These are phyloP conservation scores for Mythimna lalbum DNA, from an alignment of 2,888 invertebrate species.

Conservation along the genomic window DNA sequence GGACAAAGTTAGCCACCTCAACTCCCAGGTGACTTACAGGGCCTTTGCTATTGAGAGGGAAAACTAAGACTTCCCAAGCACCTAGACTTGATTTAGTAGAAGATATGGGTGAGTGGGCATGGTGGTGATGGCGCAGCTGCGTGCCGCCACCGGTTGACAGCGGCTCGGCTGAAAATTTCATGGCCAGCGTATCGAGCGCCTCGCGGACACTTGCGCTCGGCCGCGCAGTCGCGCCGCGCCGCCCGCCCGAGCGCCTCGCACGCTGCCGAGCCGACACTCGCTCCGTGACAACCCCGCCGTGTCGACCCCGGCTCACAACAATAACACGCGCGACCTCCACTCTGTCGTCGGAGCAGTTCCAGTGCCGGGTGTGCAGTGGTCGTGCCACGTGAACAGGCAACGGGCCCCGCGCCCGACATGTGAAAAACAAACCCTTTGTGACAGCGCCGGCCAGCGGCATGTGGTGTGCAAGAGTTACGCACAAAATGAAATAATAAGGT, in stretches of 20 bases:
- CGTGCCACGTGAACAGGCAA: slow-evolving; percentile 72
- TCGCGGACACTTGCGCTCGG: slow-evolving; percentile 70
- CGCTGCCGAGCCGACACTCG: slow-evolving; percentile 72
- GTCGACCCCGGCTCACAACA: slow-evolving; percentile 71
- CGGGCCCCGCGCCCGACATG: slow-evolving; percentile 72
- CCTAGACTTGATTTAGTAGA: background rate
- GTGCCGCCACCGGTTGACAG: slow-evolving; percentile 89
- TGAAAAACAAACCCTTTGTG: slow-evolving; percentile 77
- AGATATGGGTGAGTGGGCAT: slow-evolving; percentile 3
- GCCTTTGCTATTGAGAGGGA: background rate
- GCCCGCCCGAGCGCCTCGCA: slow-evolving; percentile 75
- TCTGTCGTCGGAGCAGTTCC: slow-evolving; percentile 63
- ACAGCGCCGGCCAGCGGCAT: slow-evolving; percentile 77
- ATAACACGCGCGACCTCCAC: slow-evolving; percentile 76
- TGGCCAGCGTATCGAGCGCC: slow-evolving; percentile 89
- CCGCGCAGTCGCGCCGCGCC: slow-evolving; percentile 85
- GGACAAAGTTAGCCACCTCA: background rate
- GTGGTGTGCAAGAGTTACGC: slow-evolving; percentile 76
- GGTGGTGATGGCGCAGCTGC: slow-evolving; percentile 77
- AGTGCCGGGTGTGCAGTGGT: slow-evolving; percentile 77
- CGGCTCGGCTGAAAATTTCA: slow-evolving; percentile 88
- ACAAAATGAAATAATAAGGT: slow-evolving; percentile 90
- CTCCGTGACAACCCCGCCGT: slow-evolving; percentile 70
- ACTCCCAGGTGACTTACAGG: no score
- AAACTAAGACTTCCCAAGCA: background rate